Base-by-base conservation (phyloP, 2,888 invertebrate genomes). In the Orchestes rusci region DNA sequence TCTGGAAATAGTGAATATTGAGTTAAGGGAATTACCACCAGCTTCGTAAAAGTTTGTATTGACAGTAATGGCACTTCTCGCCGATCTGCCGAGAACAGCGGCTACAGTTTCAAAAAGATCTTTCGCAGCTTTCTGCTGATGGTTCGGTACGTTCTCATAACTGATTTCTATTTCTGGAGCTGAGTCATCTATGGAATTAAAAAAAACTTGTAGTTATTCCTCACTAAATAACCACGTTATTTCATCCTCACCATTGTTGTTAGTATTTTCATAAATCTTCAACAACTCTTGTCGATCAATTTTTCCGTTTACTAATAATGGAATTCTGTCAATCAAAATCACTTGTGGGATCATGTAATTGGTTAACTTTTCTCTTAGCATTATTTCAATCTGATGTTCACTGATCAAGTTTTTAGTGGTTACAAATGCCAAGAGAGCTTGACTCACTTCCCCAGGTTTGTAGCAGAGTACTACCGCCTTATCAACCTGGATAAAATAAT, bases 21-120 rank as follows among this genome's bases (percentile, higher is more conserved):
- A 88, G 63, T 91, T 91, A 15, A 91, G 71, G 0, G 90, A 90
- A 61, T 90, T 89, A 8, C 91, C 91, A 2, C 91, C 91, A 29
- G 91, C 72, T 56, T 86, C 82, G 62, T 84, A 91, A 66, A 90
- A 91, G 55, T 87, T 87, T 0, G 82, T 78, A 13, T 77, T 69
- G 0, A 78, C 60, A 0, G 77, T 75, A 4, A 89, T 67, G 1
- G 74, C 73, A 1, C 76, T 73, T 4, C 85, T 70, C 0, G 75
- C 71, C 0, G 83, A 75, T 33, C 79, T 71, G 1, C 82, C 82
- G 15, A 85, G 74, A 0, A 88, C 82, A 2, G 77, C 74, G 0
- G 82, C 82, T 0, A 90, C 78, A 0, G 84, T 86, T 59, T 81
- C 77, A 57, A 90, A 84, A 0, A 91, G 72, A 13, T 77, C 76